phyloP scores from a whole-genome alignment of 2,888 invertebrate genomes.

The Mythimna albipuncta region DNA sequence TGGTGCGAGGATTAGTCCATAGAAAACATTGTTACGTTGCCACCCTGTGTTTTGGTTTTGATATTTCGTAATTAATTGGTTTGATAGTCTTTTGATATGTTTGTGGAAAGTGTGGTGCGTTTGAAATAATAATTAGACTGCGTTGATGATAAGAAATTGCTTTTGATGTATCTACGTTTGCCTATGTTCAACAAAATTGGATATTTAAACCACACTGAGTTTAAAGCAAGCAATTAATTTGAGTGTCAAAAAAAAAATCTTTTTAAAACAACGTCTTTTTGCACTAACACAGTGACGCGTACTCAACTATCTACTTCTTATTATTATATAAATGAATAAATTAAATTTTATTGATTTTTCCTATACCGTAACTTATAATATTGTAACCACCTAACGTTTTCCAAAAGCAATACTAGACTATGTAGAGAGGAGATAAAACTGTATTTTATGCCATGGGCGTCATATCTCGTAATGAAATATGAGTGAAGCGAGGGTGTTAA shows the following conservation, averaged over 20 bases:
- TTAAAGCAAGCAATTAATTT: not conserved
- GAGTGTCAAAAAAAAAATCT: not conserved
- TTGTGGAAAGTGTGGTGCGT: conserved; percentile 16
- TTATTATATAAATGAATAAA: not conserved
- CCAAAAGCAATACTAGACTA: not conserved
- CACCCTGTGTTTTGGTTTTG: conserved; percentile 39
- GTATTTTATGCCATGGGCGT: no score
- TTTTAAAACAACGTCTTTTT: no score
- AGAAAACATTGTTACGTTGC: conserved; percentile 41
- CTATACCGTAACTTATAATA: not conserved
- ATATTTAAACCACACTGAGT: not conserved
- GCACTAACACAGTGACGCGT: no score
- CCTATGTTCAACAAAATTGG: not conserved
- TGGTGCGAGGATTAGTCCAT: conserved; percentile 19
- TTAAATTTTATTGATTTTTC: not conserved
- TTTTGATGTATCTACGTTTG: conserved; percentile 16
- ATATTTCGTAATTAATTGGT: conserved; percentile 47
- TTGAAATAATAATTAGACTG: conserved; percentile 39
- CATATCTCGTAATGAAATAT: no score
- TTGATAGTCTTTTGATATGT: conserved; percentile 39
- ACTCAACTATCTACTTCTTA: no score
- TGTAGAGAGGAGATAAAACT: no score
- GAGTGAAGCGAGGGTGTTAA: no score
- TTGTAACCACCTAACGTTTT: no score
- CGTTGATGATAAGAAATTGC: conserved; percentile 17